Conservation (phyloP, 1,140 invertebrate genomes). For the Carcinoscorpius rotundicauda region DNA sequence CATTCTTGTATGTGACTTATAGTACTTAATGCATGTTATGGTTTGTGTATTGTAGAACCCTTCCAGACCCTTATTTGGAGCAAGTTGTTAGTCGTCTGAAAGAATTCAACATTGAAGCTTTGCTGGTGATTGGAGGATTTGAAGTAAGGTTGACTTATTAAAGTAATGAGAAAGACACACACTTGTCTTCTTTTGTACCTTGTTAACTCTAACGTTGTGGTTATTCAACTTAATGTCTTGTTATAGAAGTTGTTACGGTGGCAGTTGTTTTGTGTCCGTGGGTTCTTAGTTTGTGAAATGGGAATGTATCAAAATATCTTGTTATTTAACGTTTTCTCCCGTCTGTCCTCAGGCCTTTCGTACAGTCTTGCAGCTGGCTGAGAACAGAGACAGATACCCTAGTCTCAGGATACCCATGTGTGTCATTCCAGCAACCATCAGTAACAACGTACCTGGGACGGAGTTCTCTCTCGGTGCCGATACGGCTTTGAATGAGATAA, state of each 20-base stretch:
- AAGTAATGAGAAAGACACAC: too few species aligned
- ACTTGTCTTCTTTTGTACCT: too few species aligned
- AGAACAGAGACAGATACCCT: constrained; percentile 59
- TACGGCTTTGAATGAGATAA: constrained; percentile 97
- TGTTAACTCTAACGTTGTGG: too few species aligned
- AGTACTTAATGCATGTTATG: too few species aligned
- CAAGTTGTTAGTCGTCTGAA: constrained; percentile 45
- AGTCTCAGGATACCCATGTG: constrained; percentile 90
- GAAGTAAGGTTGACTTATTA: constrained; percentile 47
- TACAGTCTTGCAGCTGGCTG: constrained; percentile 63
- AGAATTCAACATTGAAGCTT: constrained; percentile 80
- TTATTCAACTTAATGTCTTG: too few species aligned
- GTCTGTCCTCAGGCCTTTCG: constrained; percentile 59
- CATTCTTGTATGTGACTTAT: too few species aligned
- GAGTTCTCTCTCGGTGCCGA: constrained; percentile 96
- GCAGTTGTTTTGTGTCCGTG: too few species aligned
- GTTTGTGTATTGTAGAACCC: constrained; percentile 37
- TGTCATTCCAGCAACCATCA: constrained; percentile 94
- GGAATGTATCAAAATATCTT: too few species aligned
- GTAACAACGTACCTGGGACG: constrained; percentile 67
- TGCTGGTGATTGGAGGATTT: constrained; percentile 94
- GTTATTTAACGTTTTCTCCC: too few species aligned
- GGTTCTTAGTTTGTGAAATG: too few species aligned
- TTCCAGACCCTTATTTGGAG: constrained; percentile 58
- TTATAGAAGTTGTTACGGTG: too few species aligned